Evolutionary conservation across 2,113 vertebrate genomes (phyloP).

Genomic region (Urocolius indicus): DNA sequence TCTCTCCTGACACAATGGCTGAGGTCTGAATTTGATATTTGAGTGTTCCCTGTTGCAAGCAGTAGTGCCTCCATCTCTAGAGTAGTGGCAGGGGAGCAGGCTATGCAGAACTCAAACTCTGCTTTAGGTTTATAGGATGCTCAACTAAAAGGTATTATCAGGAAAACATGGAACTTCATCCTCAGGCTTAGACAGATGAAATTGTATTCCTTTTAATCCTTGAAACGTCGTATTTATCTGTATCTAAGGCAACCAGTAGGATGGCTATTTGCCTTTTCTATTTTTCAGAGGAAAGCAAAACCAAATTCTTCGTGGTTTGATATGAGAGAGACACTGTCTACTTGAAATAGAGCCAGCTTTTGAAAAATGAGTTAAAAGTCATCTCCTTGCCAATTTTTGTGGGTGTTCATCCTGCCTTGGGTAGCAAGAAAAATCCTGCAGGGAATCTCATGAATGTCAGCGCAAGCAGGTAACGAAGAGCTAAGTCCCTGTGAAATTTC

Average conservation of each 20-base stretch:
- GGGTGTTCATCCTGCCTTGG: constrained; percentile 66
- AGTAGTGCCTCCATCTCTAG: neutral
- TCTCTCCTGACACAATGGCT: neutral
- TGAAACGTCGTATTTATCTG: neutral
- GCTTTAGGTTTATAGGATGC: neutral
- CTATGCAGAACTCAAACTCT: constrained; percentile 21
- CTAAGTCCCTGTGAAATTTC: constrained; percentile 45
- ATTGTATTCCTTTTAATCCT: neutral
- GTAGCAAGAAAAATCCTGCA: constrained; percentile 66
- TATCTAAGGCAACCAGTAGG: constrained; percentile 20
- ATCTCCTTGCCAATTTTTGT: constrained; percentile 67
- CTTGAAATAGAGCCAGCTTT: constrained; percentile 57
- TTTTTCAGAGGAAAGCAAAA: constrained; percentile 18
- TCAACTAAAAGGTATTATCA: neutral
- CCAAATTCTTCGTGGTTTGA: constrained; percentile 34
- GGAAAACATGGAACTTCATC: neutral
- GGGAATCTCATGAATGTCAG: constrained; percentile 65
- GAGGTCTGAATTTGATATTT: neutral
- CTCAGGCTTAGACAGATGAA: neutral
- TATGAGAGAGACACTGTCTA: constrained; percentile 43
- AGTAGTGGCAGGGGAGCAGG: neutral
- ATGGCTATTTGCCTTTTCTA: constrained; percentile 42
- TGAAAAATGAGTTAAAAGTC: constrained; percentile 67
- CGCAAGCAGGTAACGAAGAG: constrained; percentile 62
- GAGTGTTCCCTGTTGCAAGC: neutral